These are phyloP conservation scores for Melanchra persicariae DNA, from an alignment of 2,888 invertebrate genomes.

Conservation along the genomic window DNA sequence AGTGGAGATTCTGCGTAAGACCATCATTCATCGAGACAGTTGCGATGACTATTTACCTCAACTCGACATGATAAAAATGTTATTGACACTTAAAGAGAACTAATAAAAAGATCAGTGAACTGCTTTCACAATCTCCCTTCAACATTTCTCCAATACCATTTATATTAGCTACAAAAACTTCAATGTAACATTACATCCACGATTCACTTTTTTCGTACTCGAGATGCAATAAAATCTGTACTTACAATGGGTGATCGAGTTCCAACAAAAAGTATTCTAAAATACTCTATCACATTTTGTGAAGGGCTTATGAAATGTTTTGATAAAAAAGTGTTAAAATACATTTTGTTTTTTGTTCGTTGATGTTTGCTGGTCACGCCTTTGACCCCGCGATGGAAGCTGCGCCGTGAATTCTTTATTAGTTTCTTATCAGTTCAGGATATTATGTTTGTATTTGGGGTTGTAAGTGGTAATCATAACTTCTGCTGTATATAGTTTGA, in stretches of 20 bases:
- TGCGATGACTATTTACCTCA: not conserved
- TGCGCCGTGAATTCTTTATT: constrained; percentile 47
- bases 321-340: constrained; percentile 45
- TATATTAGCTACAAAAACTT: constrained; percentile 20
- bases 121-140: constrained; percentile 1
- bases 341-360: constrained; percentile 38
- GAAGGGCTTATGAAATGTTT: constrained; percentile 48
- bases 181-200: not conserved
- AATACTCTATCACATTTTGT: constrained; percentile 48
- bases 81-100: constrained; percentile 15
- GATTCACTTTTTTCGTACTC: constrained; percentile 16
- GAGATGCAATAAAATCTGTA: constrained; percentile 19
- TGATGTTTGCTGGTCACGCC: constrained; percentile 53
- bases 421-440: constrained; percentile 51
- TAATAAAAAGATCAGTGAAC: constrained; percentile 15
- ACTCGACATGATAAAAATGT: constrained; percentile 33
- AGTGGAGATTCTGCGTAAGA: constrained; percentile 1
- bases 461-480: constrained; percentile 1
- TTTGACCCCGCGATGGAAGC: constrained; percentile 52
- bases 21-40: not conserved
- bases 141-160: constrained; percentile 20
- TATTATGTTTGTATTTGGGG: constrained; percentile 22
- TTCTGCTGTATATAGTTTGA: not conserved
- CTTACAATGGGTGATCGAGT: constrained; percentile 34
- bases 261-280: constrained; percentile 43